Evolutionary conservation across 2,888 invertebrate genomes (phyloP).

Genomic region (Timandra comae): DNA sequence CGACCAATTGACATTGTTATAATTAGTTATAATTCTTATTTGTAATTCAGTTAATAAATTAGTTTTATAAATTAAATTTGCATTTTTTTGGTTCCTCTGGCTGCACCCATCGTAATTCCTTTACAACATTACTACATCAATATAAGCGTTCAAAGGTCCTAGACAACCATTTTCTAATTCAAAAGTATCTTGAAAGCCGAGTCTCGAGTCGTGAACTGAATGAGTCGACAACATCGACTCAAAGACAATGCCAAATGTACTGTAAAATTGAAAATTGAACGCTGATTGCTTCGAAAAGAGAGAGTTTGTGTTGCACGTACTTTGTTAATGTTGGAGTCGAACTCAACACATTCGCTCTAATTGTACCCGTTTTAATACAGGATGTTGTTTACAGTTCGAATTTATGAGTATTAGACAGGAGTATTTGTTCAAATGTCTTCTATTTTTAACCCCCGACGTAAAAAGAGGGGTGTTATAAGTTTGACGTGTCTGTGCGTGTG

Average conservation of each 20-base stretch:
- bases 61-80: too few relatives aligned
- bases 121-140: too few relatives aligned
- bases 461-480: too few relatives aligned
- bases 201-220: conserved; percentile 2
- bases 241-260: conserved; percentile 19
- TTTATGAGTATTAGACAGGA: neutral
- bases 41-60: too few relatives aligned
- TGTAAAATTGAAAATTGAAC: conserved; percentile 21
- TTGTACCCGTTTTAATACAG: neutral
- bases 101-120: too few relatives aligned
- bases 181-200: conserved; percentile 2
- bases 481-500: too few relatives aligned
- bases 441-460: too few relatives aligned
- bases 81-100: too few relatives aligned
- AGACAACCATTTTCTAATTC: neutral
- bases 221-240: conserved; percentile 16
- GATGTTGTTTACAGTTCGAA: neutral
- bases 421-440: too few relatives aligned
- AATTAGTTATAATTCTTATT: too few relatives aligned
- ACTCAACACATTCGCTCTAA: neutral
- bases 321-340: neutral
- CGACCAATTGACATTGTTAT: too few relatives aligned
- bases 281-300: conserved; percentile 4
- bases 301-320: neutral
- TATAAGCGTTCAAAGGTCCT: too few relatives aligned